Conservation (phyloP, 2,888 invertebrate species). For the Schrankia costaestrigalis region DNA sequence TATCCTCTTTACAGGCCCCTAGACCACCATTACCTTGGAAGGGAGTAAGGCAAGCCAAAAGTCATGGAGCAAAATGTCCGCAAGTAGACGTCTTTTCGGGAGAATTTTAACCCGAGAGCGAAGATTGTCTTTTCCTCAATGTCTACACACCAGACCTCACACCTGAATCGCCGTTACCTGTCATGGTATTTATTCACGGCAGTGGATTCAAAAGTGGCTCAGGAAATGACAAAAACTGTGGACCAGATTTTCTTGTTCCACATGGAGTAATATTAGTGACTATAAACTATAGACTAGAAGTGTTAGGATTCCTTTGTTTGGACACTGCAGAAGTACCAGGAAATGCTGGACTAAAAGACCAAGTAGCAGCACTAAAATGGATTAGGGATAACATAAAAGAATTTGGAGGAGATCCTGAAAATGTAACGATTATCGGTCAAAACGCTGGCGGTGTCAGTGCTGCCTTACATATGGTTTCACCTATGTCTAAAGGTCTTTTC, state of each 20-base stretch:
- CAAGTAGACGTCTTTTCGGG: slow-evolving; percentile 38
- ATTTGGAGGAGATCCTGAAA: slow-evolving; percentile 48
- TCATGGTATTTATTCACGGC: slow-evolving; percentile 57
- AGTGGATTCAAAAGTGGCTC: slow-evolving; percentile 47
- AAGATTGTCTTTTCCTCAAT: slow-evolving; percentile 52
- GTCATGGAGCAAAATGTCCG: slow-evolving; percentile 41
- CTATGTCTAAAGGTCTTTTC: slow-evolving; percentile 47
- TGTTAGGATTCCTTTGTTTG: slow-evolving; percentile 43
- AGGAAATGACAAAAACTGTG: slow-evolving; percentile 41
- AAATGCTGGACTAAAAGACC: slow-evolving; percentile 52
- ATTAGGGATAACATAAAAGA: slow-evolving; percentile 39
- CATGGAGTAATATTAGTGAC: slow-evolving; percentile 49
- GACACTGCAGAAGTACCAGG: slow-evolving; percentile 47
- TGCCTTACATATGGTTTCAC: slow-evolving; percentile 40
- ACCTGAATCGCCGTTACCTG: slow-evolving; percentile 32
- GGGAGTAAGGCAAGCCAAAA: slow-evolving; percentile 39
- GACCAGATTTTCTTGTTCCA: slow-evolving; percentile 48
- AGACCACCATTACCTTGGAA: slow-evolving; percentile 41
- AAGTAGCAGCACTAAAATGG: slow-evolving; percentile 47
- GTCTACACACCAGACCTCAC: slow-evolving; percentile 44
- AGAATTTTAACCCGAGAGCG: slow-evolving; percentile 30
- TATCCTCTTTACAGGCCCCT: slow-evolving; percentile 50
- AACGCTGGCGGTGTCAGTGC: slow-evolving; percentile 46
- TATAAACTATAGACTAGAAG: slow-evolving; percentile 49
- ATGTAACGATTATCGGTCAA: slow-evolving; percentile 50